Evolutionary conservation across 2,888 invertebrate genomes (phyloP), one percentile per base, ranked within the genome.

Genomic region (Julus scandinavius): DNA sequence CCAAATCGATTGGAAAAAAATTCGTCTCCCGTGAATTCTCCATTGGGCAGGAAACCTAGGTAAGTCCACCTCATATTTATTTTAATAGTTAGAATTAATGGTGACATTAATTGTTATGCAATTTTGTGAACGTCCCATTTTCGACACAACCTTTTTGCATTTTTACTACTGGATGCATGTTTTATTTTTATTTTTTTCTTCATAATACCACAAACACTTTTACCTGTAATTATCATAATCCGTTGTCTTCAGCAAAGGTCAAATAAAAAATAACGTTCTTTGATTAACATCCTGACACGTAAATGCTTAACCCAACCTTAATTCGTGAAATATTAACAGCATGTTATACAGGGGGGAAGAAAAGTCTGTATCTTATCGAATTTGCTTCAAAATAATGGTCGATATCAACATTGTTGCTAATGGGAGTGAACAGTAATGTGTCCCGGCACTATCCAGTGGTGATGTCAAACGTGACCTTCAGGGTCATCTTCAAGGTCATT

Each of bases 21-120:
- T 58, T 83, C 88, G 2, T 87, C 88, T 15, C 88, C 88, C 41
- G 29, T 88, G 15, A 50, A 84, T 41, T 88, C 88, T n/a, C 88
- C 88, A 1, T 17, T 88, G 50, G 87, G 87, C 20, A 50, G 87
- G 72, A 72, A 72, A 85, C 50, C 80, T 29, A 88, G 88, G 88
- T 88, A 88, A 88, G 80, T 86, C 17, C 58, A n/a, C 7, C 38
- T 38, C 13, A 3, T 15, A 13, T 15, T 29, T 54, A 58, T 87
- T 38, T 20, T 29, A 4, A 49, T 49, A 29, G 45, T 85, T 45
- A 85, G 3, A 49, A 29, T 45, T 85, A 38, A 49, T 85, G 50
- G 11, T 7, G 3, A 49, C 50, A 49, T 85, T 85, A 85, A 45
- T 85, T 85, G 50, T 40, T 45, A 85, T 85, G 45, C 45, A 38